phyloP scores from a whole-genome alignment of 2,113 vertebrate species.

The Ciconia stormi region DNA sequence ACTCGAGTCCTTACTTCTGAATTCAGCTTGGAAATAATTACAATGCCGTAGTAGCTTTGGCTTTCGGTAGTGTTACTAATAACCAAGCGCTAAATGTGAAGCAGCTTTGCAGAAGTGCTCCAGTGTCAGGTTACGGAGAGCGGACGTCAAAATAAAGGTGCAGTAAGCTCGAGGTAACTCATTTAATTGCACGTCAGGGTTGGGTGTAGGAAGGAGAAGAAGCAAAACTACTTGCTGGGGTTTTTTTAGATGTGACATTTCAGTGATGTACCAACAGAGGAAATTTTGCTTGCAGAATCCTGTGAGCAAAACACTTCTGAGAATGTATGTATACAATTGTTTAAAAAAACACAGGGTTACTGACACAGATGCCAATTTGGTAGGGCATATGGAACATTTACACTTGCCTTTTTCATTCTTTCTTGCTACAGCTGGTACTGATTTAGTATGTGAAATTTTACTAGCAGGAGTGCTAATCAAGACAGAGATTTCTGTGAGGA shows the following conservation, averaged over 20 bases:
- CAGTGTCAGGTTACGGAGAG: slow-evolving; percentile 19
- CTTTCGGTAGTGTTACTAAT: slow-evolving; percentile 4
- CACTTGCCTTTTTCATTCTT: slow-evolving; percentile 86
- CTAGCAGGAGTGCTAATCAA: slow-evolving; percentile 88
- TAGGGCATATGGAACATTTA: slow-evolving; percentile 86
- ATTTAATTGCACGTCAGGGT: background rate
- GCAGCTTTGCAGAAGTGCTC: slow-evolving; percentile 24
- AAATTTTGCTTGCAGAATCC: slow-evolving; percentile 79
- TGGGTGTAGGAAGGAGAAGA: slow-evolving; percentile 5
- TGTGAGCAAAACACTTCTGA: slow-evolving; percentile 84
- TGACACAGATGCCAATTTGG: slow-evolving; percentile 87
- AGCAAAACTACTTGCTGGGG: slow-evolving; percentile 33
- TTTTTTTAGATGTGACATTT: slow-evolving; percentile 67
- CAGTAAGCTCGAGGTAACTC: slow-evolving; percentile 40
- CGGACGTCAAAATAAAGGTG: slow-evolving; percentile 66
- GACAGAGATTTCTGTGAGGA: slow-evolving; percentile 82
- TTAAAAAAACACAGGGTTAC: slow-evolving; percentile 81
- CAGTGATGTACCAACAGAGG: slow-evolving; percentile 73
- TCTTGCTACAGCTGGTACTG: slow-evolving; percentile 85
- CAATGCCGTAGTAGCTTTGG: slow-evolving; percentile 24
- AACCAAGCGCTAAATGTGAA: slow-evolving; percentile 32
- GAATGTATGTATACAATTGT: slow-evolving; percentile 87
- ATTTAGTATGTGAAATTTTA: slow-evolving; percentile 88
- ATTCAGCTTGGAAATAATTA: slow-evolving; percentile 50
- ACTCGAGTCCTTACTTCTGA: background rate